Conservation (phyloP, 1,140 invertebrate species). For the Muscidifurax raptorellus region DNA sequence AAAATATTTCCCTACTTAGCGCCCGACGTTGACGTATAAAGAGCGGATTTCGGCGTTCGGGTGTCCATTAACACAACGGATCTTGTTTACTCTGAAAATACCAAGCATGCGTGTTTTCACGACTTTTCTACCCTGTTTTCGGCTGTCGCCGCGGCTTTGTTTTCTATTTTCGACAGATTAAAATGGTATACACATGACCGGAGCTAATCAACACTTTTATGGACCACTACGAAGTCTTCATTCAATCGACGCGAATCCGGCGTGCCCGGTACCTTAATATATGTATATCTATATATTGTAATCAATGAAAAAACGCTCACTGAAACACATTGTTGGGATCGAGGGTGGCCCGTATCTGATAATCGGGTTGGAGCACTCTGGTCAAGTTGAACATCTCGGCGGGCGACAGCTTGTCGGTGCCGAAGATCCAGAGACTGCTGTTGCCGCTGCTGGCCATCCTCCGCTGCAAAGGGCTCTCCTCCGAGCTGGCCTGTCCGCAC, state of each 20-base stretch:
- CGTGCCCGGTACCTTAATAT: too few species aligned
- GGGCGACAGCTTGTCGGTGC: constrained; percentile 64
- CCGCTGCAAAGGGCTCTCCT: constrained; percentile 47
- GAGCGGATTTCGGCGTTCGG: neutral
- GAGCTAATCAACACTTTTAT: too few species aligned
- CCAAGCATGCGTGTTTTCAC: neutral
- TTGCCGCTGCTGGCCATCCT: constrained; percentile 49
- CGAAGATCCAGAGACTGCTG: constrained; percentile 61
- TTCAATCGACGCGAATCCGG: too few species aligned
- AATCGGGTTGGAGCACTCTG: constrained; percentile 71
- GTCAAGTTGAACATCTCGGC: constrained; percentile 71
- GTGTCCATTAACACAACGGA: neutral
- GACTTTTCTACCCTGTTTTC: neutral
- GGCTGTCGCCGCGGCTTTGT: neutral
- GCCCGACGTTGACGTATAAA: neutral
- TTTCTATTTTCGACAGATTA: too few species aligned
- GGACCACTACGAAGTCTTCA: too few species aligned
- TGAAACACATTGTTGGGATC: constrained; percentile 70
- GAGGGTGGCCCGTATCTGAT: constrained; percentile 70
- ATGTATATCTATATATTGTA: neutral
- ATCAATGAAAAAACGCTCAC: constrained; percentile 62
- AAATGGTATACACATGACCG: too few species aligned
- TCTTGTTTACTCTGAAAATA: neutral
- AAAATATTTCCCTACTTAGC: constrained; percentile 20
- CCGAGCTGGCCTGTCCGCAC: constrained; percentile 32